Conservation (phyloP, 2,797 vertebrate species). For the Sandelia bainsii region DNA sequence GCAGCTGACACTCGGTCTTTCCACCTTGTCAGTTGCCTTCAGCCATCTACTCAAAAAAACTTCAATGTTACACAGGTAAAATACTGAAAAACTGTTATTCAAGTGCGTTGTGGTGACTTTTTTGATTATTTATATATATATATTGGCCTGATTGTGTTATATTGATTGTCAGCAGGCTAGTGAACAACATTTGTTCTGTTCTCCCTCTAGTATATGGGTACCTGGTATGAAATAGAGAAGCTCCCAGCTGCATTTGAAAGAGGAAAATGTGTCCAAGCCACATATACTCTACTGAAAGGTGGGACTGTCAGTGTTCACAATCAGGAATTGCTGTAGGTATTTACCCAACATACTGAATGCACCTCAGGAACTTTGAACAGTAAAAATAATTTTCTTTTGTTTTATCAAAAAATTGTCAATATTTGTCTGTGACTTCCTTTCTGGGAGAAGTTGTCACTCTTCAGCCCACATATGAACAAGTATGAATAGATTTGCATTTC, state of each 20-base stretch:
- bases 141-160: not conserved
- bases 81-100: not conserved
- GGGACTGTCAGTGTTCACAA: slow-evolving; percentile 55
- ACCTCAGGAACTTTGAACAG: too few relatives aligned
- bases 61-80: slow-evolving; percentile 57
- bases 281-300: slow-evolving; percentile 71
- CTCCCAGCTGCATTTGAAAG: slow-evolving; percentile 83
- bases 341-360: not conserved
- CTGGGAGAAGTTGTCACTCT: too few relatives aligned
- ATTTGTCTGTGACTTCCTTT: too few relatives aligned
- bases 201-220: slow-evolving; percentile 78
- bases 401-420: too few relatives aligned
- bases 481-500: not conserved
- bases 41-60: slow-evolving; percentile 46
- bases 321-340: slow-evolving; percentile 63
- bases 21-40: slow-evolving; percentile 25
- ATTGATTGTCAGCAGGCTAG: not conserved
- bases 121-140: not conserved
- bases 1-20: slow-evolving; percentile 45
- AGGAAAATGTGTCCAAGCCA: slow-evolving; percentile 85
- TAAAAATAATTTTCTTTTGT: too few relatives aligned
- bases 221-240: slow-evolving; percentile 89
- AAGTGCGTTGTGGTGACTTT: not conserved
- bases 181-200: not conserved
- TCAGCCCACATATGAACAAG: not conserved